Evolutionary conservation across 2,113 vertebrate genomes (phyloP).

Genomic region (Cyprinodon brontotheroides): DNA sequence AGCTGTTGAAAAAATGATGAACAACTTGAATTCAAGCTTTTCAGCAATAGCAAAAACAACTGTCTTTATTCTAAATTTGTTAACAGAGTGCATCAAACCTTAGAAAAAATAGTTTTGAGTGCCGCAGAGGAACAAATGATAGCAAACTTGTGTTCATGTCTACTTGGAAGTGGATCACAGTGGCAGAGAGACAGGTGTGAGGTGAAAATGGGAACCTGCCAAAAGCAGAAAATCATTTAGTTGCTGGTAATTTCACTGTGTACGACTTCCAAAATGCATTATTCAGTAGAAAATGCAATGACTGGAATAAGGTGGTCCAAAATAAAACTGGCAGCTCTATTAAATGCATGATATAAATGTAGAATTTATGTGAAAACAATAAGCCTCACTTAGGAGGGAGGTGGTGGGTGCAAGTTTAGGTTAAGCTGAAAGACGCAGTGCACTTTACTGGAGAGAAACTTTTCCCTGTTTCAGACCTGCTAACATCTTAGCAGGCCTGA

Average conservation of each 20-base stretch:
- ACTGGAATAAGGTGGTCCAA: not conserved
- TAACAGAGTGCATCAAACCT: not conserved
- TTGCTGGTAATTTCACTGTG: not conserved
- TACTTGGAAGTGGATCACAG: not conserved
- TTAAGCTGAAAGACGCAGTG: not conserved
- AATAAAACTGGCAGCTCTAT: not conserved
- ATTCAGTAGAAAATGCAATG: not conserved
- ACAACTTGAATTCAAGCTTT: not conserved
- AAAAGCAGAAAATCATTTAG: slow-evolving; percentile 5
- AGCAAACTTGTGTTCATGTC: not conserved
- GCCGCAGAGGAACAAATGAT: slow-evolving; percentile 8
- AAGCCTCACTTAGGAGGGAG: not conserved
- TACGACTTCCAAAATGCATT: not conserved
- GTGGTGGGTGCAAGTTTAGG: not conserved
- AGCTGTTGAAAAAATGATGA: not conserved
- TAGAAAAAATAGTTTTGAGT: not conserved
- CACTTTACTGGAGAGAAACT: not conserved
- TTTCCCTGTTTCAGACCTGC: not conserved
- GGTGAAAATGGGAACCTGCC: not conserved
- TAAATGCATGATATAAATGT: too few relatives aligned
- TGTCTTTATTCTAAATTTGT: not conserved
- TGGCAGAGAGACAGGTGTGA: not conserved
- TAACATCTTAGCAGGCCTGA: not conserved
- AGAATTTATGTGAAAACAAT: too few relatives aligned
- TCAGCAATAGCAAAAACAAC: not conserved